Base-by-base conservation (phyloP, 2,797 vertebrate species). In the Muscicapa comitata region DNA sequence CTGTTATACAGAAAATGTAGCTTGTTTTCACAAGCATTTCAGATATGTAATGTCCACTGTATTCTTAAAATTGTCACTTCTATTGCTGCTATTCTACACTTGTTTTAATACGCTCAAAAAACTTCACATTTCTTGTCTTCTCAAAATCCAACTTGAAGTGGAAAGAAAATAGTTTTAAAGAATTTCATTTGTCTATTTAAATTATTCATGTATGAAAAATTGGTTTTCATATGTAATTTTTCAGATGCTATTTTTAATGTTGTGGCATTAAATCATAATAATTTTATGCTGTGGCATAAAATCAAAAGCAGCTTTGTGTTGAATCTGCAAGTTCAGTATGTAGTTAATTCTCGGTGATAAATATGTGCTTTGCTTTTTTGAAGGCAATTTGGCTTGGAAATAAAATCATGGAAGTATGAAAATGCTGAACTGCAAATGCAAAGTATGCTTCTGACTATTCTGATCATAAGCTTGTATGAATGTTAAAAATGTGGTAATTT, bases 221-320 rank as follows among this genome's bases (percentile, higher is more conserved):
- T 0, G 0, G 17, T 88, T 88, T 95, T 86, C 40, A 15, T 61
- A 75, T 75, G 76, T 72, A 86, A 79, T 92, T 93, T 95, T 94
- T 96, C 76, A 81, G 82, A 75, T 86, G 73, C 66, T 88, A 63
- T 88, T 95, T 96, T 95, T 95, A 95, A 90, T 79, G 43, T 80
- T 78, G 58, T 90, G 54, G 59, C 77, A 95, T 51, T 51, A 51
- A 51, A 29, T 51, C 50, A 51, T 29, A 51, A 51, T 51, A 51
- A 51, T 51, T 51, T 19, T 51, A 88, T 79, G 43, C 83, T 78
- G 62, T 92, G 61, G 63, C 77, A 95, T 51, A 51, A 51, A 86
- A 59, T 93, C 55, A 90, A 88, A 93, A 90, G 76, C 83, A 93
- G 77, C 90, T 94, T 94, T 96, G 86, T 96, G 83, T 94, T 95